phyloP scores from a whole-genome alignment of 1,140 invertebrate species.

The Trichogramma pretiosum region DNA sequence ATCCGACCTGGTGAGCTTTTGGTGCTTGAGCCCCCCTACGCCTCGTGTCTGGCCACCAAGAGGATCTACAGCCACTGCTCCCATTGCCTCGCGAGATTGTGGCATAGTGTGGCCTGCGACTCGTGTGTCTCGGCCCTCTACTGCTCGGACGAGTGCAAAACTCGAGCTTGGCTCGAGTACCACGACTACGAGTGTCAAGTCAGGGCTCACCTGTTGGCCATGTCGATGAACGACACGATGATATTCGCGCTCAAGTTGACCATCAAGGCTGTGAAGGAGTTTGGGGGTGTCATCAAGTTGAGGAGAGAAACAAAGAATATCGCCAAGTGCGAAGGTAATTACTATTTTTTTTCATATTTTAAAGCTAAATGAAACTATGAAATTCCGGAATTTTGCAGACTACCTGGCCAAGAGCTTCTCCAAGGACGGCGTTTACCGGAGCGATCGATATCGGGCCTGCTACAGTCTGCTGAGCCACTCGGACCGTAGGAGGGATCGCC shows the following conservation, averaged over 20 bases:
- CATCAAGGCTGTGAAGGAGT: conserved; percentile 49
- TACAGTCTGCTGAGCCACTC: conserved; percentile 68
- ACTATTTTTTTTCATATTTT: no score
- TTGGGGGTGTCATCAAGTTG: conserved; percentile 41
- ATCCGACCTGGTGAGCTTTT: conserved; percentile 64
- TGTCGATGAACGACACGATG: conserved; percentile 56
- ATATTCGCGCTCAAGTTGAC: conserved; percentile 56
- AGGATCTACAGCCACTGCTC: conserved; percentile 59
- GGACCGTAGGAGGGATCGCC: conserved; percentile 53
- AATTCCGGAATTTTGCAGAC: conserved; percentile 31
- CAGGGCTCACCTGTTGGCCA: conserved; percentile 49
- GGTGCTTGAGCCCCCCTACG: conserved; percentile 66
- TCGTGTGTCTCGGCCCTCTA: conserved; percentile 56
- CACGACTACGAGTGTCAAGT: conserved; percentile 70
- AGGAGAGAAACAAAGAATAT: conserved; percentile 37
- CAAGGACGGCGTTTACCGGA: conserved; percentile 42
- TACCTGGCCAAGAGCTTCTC: conserved; percentile 35
- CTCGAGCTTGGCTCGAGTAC: conserved; percentile 51
- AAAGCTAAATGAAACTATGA: no score
- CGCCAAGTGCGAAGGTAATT: conserved; percentile 35
- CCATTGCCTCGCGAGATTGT: conserved; percentile 58
- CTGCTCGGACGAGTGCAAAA: conserved; percentile 61
- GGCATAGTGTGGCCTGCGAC: conserved; percentile 54
- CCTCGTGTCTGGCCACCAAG: conserved; percentile 51
- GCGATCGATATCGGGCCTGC: conserved; percentile 47